phyloP scores from a whole-genome alignment of 2,888 invertebrate genomes.

The Trachelus troglodyta region DNA sequence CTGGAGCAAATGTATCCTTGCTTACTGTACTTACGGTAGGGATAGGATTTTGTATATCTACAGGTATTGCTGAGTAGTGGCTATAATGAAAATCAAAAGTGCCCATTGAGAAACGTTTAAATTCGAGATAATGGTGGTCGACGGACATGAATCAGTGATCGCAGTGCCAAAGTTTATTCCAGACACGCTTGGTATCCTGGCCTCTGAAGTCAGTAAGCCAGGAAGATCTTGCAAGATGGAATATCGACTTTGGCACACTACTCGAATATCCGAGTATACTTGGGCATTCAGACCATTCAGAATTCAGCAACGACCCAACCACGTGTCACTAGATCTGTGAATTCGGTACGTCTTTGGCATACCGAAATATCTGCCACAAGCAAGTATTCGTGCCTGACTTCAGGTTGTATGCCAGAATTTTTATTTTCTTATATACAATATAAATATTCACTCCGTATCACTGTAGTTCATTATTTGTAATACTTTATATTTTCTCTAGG shows the following conservation, averaged over 20 bases:
- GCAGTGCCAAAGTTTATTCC: not conserved
- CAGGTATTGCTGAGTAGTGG: no score
- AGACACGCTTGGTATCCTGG: not conserved
- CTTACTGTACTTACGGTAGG: not conserved
- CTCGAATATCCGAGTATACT: not conserved
- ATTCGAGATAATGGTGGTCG: not conserved
- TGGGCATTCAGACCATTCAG: not conserved
- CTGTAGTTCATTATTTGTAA: no score
- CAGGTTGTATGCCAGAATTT: not conserved
- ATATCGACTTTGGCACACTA: not conserved
- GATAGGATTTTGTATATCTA: no score
- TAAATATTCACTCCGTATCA: not conserved
- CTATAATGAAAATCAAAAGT: not conserved
- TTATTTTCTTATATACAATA: not conserved
- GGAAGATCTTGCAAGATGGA: not conserved
- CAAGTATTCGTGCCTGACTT: not conserved
- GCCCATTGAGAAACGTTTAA: not conserved
- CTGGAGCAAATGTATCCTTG: not conserved
- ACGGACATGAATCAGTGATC: not conserved
- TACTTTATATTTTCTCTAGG: no score
- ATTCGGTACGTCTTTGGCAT: not conserved
- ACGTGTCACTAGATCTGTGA: conserved; percentile 8
- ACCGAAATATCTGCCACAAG: not conserved
- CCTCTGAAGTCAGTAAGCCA: not conserved
- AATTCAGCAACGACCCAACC: not conserved